Conservation (phyloP, 2,113 vertebrate genomes). For the Acanthochromis polyacanthus region DNA sequence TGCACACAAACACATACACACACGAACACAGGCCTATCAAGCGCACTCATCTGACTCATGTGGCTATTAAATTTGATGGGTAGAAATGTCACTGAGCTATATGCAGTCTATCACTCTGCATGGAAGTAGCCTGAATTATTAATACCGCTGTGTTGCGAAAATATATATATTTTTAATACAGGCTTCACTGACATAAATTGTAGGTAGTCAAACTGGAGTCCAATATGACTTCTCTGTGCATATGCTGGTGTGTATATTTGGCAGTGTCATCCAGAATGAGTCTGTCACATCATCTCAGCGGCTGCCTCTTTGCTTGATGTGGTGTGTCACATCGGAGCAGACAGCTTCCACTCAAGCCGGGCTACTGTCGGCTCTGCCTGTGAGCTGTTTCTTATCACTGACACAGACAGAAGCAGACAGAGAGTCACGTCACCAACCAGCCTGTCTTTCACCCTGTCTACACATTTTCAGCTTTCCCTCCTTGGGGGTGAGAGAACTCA, state of each 20-base stretch:
- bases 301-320: constrained; percentile 43
- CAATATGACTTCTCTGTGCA: background rate
- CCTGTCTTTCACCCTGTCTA: constrained; percentile 22
- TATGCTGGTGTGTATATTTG: constrained; percentile 5
- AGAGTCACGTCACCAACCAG: constrained; percentile 16
- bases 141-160: background rate
- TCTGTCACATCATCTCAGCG: constrained; percentile 48
- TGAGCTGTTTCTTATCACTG: constrained; percentile 31
- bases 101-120: background rate
- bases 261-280: constrained; percentile 34
- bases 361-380: constrained; percentile 25
- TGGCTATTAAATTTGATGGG: no score
- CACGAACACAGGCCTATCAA: no score
- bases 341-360: constrained; percentile 43
- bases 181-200: constrained; percentile 1
- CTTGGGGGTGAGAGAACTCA: background rate
- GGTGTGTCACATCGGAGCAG: constrained; percentile 36
- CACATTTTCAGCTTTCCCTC: constrained; percentile 3
- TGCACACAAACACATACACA: no score
- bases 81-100: background rate
- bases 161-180: background rate
- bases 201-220: background rate
- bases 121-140: background rate
- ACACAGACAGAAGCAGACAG: constrained; percentile 13
- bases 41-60: no score